Base-by-base conservation (phyloP, 2,113 vertebrate genomes). In the Albula goreensis region DNA sequence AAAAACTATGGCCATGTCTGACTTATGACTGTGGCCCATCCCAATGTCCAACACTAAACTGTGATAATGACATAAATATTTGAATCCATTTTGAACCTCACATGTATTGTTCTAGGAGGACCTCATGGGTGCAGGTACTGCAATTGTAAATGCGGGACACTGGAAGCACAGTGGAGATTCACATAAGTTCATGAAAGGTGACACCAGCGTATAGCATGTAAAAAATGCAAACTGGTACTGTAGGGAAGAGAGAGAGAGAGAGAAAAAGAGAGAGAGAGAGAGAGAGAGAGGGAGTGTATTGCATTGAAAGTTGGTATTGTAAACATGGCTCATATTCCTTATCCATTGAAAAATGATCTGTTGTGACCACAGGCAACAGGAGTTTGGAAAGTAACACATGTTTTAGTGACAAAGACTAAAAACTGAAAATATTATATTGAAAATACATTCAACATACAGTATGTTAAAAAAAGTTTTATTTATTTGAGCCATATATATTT, bases 131-230 rank as follows among this genome's bases (percentile, higher is more conserved):
- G 53, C 22, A 19, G 17, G 60, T 66, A 19, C 60, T 66, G 17
- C 60, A 66, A 3, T 66, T 66, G 60, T 19, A 66, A 10, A n/a
- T 13, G 13, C 80, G 50, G 50, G 85, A 31, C 84, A 81, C 83
- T 77, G 25, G 70, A 48, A 74, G 86, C 83, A 80, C 56, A 74
- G 49, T 13, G 49, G 17, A 25, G 63, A 80, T 83, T 89, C 80
- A 79, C 10, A 60, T 50, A 51, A 83, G 84, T 89, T 89, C 81
- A 83, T 83, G 84, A 83, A 85, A 86, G 22, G 11, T 70, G 25
- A 82, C 82, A 89, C 77, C 9, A 81, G 80, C 19, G 4, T 63
- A 56, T 83, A 80, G 51, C 70, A 50, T 80, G 51, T 89, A 19
- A 19, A 85, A 86, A 50, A 41, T 85, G 82, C 82, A 60, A 81